A percentile compares a stretch with the other conserved stretches of the same genome.
phyloP scores from a whole-genome alignment of 2,113 vertebrate genomes.

The Sebastes fasciatus region DNA sequence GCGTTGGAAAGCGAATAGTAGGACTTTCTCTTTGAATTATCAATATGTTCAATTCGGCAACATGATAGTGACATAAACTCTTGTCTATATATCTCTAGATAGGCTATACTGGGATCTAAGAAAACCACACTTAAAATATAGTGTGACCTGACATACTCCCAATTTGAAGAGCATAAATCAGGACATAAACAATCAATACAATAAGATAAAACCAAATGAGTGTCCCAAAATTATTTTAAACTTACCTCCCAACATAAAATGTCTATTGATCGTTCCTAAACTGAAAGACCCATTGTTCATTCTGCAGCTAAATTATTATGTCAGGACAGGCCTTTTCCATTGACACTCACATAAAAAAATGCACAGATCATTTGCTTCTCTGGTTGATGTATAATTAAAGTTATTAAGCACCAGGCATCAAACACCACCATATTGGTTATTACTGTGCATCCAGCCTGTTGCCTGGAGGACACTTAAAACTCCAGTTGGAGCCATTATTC shows the following conservation, averaged over 20 bases:
- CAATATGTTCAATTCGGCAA: background rate
- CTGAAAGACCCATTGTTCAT: background rate
- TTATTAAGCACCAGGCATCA: background rate
- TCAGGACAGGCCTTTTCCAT: background rate
- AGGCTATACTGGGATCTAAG: background rate
- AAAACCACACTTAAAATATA: background rate
- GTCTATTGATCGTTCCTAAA: background rate
- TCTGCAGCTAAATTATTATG: background rate
- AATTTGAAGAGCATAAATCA: background rate
- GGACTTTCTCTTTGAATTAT: background rate
- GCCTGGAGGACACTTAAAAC: constrained; percentile 8
- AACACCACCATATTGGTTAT: background rate
- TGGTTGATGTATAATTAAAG: constrained; percentile 23
- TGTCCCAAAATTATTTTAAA: too few relatives aligned
- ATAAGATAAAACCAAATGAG: background rate
- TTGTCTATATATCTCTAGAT: background rate
- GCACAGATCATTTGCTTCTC: background rate
- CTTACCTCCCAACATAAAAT: background rate
- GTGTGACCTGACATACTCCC: background rate
- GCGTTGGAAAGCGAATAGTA: background rate
- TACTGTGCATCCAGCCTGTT: background rate
- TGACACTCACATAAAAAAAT: constrained; percentile 20
- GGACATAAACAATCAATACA: background rate
- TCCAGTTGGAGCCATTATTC: constrained; percentile 12
- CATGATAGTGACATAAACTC: background rate